Evolutionary conservation across 2,888 invertebrate genomes (phyloP), one percentile per base, ranked within the genome.

Genomic region (Lithophane leautieri): DNA sequence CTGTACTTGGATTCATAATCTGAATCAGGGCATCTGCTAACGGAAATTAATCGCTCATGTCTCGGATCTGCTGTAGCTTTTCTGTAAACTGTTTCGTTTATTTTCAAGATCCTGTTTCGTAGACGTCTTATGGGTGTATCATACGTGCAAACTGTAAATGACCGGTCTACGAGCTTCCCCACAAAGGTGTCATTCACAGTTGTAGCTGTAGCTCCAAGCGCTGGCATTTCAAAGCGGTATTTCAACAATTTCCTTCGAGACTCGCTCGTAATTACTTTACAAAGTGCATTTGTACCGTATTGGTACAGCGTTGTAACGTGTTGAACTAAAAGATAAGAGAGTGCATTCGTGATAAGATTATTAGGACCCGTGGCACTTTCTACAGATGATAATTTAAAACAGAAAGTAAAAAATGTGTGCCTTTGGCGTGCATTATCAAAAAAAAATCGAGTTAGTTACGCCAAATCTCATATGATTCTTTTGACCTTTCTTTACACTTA

Each of bases 311-410:
- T 60, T 40, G 61, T 70, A 60, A 60, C 6, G 34, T 70, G 40
- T 69, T 81, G 70, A 85, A 83, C 79, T 79, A 60, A 34, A 52
- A 70, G 84, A 81, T 81, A 81, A 73, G 58, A 70, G 73, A 65
- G 74, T 73, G 61, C 83, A 73, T 79, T 56, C 25, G 19, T 54
- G 80, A 81, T 83, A 83, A 79, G 61, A 58, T 70, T 44, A 65
- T 58, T 44, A 25, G 25, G 40, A 58, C 34, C 19, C 56, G 61
- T 69, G 6, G 25, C 19, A 63, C 67, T 68, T 66, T 81, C 65
- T 66, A 58, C 22, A 56, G 19, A 50, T 44, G 28, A 69, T 54
- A 25, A 56, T 70, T 52, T 58, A 47, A 28, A 62, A 42, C 22
- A 62, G n/a, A 54, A 44, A 73, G 19, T 44, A 4, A 28, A 28